Evolutionary conservation across 1,140 invertebrate genomes (phyloP), one percentile per base, ranked within the genome.

Genomic region (Helicoverpa zea): DNA sequence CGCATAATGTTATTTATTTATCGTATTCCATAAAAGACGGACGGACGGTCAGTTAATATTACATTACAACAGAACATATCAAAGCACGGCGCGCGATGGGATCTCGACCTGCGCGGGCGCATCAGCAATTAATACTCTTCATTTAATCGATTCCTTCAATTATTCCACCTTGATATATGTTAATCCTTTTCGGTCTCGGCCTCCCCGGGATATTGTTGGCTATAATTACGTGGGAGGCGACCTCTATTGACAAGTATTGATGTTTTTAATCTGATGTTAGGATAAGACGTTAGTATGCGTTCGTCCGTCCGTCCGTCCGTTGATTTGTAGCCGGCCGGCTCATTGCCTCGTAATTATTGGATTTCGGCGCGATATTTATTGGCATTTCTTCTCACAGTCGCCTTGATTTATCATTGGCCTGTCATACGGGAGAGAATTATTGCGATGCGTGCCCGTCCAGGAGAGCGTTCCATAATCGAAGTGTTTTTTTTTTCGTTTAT

Each of bases 261-360:
- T 94, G 93, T 91, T 92, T 94, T 94, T 94, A 94, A 94, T 94
- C 93, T 91, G 91, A 94, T 93, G 90, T 92, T 93, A 94, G 93
- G 93, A 92, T 93, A 92, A 90, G 90, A 85, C 91, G 92, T 94
- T 92, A 90, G 90, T 92, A 93, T 93, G 91, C 90, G 90, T 85
- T 66, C 86, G 91, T 90, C 87, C 89, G 90, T 90, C 87, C 83
- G 87, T 83, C 79, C 54, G 79, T 79, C 70, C 74, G 80, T 89
- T 94, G 92, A 92, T 93, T 94, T 94, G 92, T 94, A 81, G 90
- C 89, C 88, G 86, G 82, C 81, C 88, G 89, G 89, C 90, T 93
- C 92, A 92, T 94, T 92, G 90, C 78, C 82, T 88, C 86, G 88
- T 94, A 93, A 94, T 94, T 94, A 94, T 94, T 91, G 92, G 90